Evolutionary conservation across 2,888 invertebrate species (phyloP), one percentile per base, ranked within the genome.

Genomic region (Bombylius discolor): DNA sequence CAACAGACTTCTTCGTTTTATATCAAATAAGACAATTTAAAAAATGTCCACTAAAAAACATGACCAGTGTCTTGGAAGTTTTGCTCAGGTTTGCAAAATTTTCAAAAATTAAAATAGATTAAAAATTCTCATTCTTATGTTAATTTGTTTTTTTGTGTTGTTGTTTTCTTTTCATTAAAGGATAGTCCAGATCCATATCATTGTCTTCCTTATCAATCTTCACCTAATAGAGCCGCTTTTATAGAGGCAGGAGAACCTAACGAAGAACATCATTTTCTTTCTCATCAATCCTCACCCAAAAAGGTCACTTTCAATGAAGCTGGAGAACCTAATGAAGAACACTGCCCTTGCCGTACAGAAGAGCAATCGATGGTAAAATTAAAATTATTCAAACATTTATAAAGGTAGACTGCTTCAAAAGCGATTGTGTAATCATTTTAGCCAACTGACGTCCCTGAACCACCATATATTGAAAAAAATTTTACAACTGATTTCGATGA

Each of bases 371-470:
- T 42, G 39, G 39, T 42, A 42, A 11, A 11, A 23, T 23, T 23
- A 23, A 23, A 23, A 23, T 23, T 23, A 23, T 23, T 23, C 23
- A 23, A 23, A 23, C 1, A 23, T 23, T 23, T 23, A 23, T 23
- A 23, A 23, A 23, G 23, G 23, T 23, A 23, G 23, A 23, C 23
- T 23, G n/a, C n/a, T n/a, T n/a, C n/a, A n/a, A n/a, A n/a, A 23
- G 1, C 23, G 14, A 36, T 39, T 47, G 31, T 5, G 23, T 3
- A 23, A 47, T 49, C 12, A 13, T 53, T 53, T 13, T 48, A 53
- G 53, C 31, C 48, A 13, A 47, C 53, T 13, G 49, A 53, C 42
- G 14, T 53, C 7, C 52, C 56, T 8, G 44, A 52, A 7, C 48
- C 51, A 11, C 51, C 52, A 45, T 12, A 36, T 12, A 47, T 47